A percentile compares a stretch with the other conserved stretches of the same genome.
These are phyloP conservation scores for Selenia dentaria DNA, from an alignment of 2,888 invertebrate genomes.

Conservation along the genomic window DNA sequence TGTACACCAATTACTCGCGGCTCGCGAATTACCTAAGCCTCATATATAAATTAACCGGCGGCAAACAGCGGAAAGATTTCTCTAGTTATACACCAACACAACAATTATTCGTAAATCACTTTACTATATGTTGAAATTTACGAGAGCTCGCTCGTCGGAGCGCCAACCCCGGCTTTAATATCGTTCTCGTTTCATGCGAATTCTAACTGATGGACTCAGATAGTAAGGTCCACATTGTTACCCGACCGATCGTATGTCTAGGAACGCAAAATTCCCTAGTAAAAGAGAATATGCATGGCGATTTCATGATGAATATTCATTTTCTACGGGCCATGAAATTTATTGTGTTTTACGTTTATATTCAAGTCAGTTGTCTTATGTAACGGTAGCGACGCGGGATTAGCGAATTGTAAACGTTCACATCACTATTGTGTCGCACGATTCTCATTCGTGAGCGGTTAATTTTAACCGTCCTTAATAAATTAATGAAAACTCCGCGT, in stretches of 20 bases:
- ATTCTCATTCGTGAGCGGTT: conserved; percentile 66
- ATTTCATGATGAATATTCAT: conserved; percentile 85
- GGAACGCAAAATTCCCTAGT: conserved; percentile 74
- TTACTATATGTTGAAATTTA: conserved; percentile 85
- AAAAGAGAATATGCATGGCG: conserved; percentile 84
- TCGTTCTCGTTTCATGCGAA: conserved; percentile 48
- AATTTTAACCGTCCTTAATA: conserved; percentile 67
- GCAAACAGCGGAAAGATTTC: conserved; percentile 85
- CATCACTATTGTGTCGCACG: conserved; percentile 72
- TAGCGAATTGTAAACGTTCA: conserved; percentile 81
- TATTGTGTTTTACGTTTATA: conserved; percentile 85
- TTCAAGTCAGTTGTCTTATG: conserved; percentile 83
- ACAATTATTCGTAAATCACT: conserved; percentile 85
- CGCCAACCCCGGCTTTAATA: conserved; percentile 65
- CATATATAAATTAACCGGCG: conserved; percentile 83
- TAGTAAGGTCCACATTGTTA: conserved; percentile 68
- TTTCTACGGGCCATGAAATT: conserved; percentile 85
- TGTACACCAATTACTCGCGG: conserved; percentile 81
- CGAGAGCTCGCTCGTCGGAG: conserved; percentile 67
- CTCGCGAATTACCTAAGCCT: conserved; percentile 84
- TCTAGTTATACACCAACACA: conserved; percentile 84
- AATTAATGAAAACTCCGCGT: conserved; percentile 69
- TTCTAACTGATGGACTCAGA: conserved; percentile 56
- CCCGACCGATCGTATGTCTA: conserved; percentile 45
- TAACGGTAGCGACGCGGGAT: conserved; percentile 83